Conservation (phyloP, 1,140 invertebrate species). For the Bicyclus anynana region DNA sequence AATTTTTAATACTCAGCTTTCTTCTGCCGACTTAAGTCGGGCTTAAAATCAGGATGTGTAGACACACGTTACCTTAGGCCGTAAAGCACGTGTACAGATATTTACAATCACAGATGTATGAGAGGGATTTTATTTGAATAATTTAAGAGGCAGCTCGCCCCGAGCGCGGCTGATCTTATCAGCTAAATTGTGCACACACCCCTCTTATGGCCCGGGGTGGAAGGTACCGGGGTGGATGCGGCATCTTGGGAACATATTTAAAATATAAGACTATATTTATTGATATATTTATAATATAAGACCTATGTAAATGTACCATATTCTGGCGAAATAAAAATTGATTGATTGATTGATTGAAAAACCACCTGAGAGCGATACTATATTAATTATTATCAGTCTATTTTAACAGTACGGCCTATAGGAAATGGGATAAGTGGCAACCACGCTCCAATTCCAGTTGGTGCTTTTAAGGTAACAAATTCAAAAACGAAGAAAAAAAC, state of each 20-base stretch:
- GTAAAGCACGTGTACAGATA: constrained; percentile 6
- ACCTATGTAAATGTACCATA: not conserved
- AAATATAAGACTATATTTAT: not conserved
- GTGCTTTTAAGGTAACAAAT: no score
- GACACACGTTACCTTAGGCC: not conserved
- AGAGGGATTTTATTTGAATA: constrained; percentile 28
- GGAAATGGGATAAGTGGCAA: no score
- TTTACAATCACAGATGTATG: constrained; percentile 24
- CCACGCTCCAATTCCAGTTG: no score
- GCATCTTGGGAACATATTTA: not conserved
- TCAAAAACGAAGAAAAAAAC: no score
- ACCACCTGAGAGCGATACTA: no score
- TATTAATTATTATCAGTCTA: no score
- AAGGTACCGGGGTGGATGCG: constrained; percentile 4
- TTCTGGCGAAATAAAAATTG: not conserved
- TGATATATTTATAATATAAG: not conserved
- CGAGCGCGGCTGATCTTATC: constrained; percentile 19
- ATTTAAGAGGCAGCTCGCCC: constrained; percentile 25
- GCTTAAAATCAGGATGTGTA: no score
- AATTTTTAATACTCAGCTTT: no score
- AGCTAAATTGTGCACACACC: constrained; percentile 26
- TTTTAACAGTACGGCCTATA: no score
- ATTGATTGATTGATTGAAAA: no score
- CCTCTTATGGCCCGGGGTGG: constrained; percentile 16
- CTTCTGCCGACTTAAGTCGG: not conserved